Percentiles rank a stretch among this genome's conserved stretches.
phyloP scores from a whole-genome alignment of 2,888 invertebrate genomes.

The Hirtodrosophila confusa region DNA sequence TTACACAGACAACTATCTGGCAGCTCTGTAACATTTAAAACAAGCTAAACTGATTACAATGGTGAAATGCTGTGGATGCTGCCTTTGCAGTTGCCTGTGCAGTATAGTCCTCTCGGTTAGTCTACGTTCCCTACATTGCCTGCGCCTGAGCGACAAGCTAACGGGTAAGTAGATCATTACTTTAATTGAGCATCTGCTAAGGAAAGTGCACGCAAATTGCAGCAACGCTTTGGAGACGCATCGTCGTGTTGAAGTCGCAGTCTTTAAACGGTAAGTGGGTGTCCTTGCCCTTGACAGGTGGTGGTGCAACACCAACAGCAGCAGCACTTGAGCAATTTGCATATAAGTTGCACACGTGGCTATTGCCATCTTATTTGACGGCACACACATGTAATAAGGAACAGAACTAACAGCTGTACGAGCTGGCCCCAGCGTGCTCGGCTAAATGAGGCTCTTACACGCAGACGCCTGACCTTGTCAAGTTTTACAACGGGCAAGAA shows the following conservation, averaged over 20 bases:
- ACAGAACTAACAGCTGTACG: constrained; percentile 29
- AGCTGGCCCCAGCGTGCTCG: not conserved
- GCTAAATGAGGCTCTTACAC: constrained; percentile 31
- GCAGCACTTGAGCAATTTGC: constrained; percentile 23
- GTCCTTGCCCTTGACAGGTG: constrained; percentile 35
- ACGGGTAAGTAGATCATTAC: constrained; percentile 4
- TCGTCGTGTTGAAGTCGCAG: constrained; percentile 4
- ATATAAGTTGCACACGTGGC: constrained; percentile 22
- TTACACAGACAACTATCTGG: constrained; percentile 4
- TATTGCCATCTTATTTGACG: not conserved
- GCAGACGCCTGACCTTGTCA: constrained; percentile 40
- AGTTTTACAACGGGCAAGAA: constrained; percentile 32
- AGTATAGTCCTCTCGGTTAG: not conserved
- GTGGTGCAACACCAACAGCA: not conserved
- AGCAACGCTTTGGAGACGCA: constrained; percentile 9
- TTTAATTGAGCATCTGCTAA: not conserved
- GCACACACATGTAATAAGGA: constrained; percentile 6
- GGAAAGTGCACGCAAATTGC: constrained; percentile 4
- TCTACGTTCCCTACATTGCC: not conserved
- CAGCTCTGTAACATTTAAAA: not conserved
- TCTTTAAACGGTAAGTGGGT: constrained; percentile 18
- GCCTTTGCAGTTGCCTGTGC: not conserved
- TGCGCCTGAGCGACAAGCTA: not conserved
- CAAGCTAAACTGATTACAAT: constrained; percentile 1
- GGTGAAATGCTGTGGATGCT: not conserved